Evolutionary conservation across 1,140 invertebrate species (phyloP), one percentile per base, ranked within the genome.

Genomic region (Nasonia giraulti): DNA sequence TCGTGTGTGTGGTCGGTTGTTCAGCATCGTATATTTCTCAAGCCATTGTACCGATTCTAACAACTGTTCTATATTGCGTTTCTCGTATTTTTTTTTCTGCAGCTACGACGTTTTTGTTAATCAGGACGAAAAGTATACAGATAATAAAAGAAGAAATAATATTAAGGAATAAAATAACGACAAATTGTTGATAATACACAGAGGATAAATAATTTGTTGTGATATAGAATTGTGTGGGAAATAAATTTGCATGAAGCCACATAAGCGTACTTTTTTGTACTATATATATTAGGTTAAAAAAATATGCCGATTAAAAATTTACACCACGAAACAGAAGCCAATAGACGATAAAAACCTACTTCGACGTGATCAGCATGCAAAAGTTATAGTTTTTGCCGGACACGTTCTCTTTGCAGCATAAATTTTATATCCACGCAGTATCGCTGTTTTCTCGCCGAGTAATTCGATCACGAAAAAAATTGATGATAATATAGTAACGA

Each of bases 161-260:
- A 74, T 37, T 37, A 75, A 75, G 75, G 47, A 47, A 12, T 50
- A 50, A 40, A 55, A 76, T 76, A 73, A 44, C 27, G 31, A 74
- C 20, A 55, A 76, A 76, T 20, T 27, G 44, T 23, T 31, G 11
- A 82, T 62, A n/a, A 62, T 62, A 62, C 55, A n/a, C 1, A 62
- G 20, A 62, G 17, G 55, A 17, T 62, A 62, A n/a, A 62, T 20
- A 62, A 33, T 62, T 5, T 62, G 50, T 27, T 40, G 74, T 82
- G 20, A 75, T 27, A 82, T 17, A 82, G 50, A 71, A 40, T 82
- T 6, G 6, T 11, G 17, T 23, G 62, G 40, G 66, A 23, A 44
- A 76, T 4, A 69, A 83, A 47, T 47, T 83, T n/a, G 82, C 82
- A 11, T 76, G 2, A 83, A 83, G 82, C 74, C 44, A 12, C 55